Evolutionary conservation across 2,888 invertebrate species (phyloP).

Genomic region (Sarcophaga caerulescens): DNA sequence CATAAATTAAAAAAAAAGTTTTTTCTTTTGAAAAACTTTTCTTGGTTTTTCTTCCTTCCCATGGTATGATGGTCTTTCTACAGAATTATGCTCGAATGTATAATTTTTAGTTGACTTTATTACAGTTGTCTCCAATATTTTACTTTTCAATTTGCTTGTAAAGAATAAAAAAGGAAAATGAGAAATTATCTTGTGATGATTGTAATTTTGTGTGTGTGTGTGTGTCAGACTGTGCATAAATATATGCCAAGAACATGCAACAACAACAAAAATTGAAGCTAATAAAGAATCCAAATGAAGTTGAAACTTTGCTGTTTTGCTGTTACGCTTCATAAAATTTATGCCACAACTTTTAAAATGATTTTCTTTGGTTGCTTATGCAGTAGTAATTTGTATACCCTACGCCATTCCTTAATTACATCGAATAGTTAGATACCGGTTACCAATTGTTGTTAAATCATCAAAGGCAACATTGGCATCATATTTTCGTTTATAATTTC

Average conservation of each 20-base stretch:
- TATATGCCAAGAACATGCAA: background rate
- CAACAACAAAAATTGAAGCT: background rate
- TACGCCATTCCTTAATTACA: too few species aligned
- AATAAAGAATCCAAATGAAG: conserved; percentile 2
- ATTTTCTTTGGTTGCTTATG: too few species aligned
- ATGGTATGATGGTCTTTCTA: background rate
- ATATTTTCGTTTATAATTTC: too few species aligned
- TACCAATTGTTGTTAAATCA: too few species aligned
- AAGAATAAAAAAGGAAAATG: too few species aligned
- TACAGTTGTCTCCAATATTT: conserved; percentile 1
- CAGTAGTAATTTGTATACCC: too few species aligned
- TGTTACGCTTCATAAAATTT: conserved; percentile 29
- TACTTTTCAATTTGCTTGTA: background rate
- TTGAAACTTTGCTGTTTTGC: conserved; percentile 20
- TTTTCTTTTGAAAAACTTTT: background rate
- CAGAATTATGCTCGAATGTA: background rate
- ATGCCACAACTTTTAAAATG: background rate
- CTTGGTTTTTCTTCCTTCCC: background rate
- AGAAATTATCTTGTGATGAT: background rate
- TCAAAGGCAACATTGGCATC: too few species aligned
- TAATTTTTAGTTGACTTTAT: background rate
- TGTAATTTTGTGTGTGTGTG: background rate
- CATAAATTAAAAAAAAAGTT: background rate
- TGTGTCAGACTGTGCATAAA: background rate
- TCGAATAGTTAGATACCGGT: too few species aligned